Conservation (phyloP, 2,888 invertebrate genomes). For the Parascotia fuliginaria region DNA sequence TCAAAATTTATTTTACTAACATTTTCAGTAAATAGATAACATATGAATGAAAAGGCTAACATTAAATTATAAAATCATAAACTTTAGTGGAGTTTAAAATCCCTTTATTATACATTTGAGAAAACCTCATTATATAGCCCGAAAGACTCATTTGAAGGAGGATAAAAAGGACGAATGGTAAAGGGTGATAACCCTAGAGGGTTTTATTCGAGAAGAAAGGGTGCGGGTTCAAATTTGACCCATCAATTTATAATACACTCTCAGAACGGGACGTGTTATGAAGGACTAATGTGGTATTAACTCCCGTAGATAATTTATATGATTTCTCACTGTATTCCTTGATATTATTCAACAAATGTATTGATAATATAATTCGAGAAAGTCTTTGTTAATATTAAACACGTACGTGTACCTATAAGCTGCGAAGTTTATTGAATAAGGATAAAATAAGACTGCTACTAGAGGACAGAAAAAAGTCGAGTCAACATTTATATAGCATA, state of each 20-base stretch:
- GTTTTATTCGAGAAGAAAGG: constrained; percentile 12
- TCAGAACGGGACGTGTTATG: not conserved
- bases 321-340: not conserved
- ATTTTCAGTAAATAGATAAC: not conserved
- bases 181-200: constrained; percentile 19
- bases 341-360: no score
- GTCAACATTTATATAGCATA: no score
- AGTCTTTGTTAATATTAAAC: no score
- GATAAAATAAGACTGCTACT: no score
- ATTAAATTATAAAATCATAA: not conserved
- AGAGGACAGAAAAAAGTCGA: no score
- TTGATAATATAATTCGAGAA: no score
- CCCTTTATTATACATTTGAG: constrained; percentile 8
- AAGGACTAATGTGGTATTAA: constrained; percentile 7
- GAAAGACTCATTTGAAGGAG: constrained; percentile 18
- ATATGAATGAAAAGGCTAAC: not conserved
- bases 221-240: constrained; percentile 14
- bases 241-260: constrained; percentile 25
- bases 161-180: constrained; percentile 13
- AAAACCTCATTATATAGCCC: constrained; percentile 12
- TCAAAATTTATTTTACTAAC: no score
- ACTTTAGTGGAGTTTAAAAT: not conserved
- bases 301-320: not conserved
- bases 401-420: no score
- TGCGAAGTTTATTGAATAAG: no score